These are phyloP conservation scores for Callopanchax toddi DNA, from an alignment of 2,113 vertebrate genomes.

Conservation along the genomic window DNA sequence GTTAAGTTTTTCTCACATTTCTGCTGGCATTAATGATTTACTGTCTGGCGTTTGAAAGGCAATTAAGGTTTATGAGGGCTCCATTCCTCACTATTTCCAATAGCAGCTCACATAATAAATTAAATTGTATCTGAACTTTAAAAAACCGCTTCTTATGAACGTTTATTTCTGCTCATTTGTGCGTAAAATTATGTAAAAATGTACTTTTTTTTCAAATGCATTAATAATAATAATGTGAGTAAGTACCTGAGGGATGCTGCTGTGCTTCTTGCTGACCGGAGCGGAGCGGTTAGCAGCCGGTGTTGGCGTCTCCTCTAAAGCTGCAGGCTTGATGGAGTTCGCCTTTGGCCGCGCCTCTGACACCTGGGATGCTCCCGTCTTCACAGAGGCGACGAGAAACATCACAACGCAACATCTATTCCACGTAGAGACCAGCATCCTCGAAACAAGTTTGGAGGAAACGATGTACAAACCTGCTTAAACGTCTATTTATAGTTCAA, in stretches of 20 bases:
- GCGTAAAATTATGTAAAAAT: no score
- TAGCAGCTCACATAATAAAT: constrained; percentile 62
- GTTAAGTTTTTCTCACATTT: constrained; percentile 78
- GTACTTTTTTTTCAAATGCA: no score
- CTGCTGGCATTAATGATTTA: constrained; percentile 74
- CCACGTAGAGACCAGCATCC: constrained; percentile 84
- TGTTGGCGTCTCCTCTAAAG: constrained; percentile 83
- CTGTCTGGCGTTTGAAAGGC: constrained; percentile 73
- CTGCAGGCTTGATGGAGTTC: constrained; percentile 93
- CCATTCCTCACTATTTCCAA: constrained; percentile 63
- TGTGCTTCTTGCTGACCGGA: constrained; percentile 86
- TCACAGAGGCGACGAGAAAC: constrained; percentile 85
- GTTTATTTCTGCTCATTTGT: no score
- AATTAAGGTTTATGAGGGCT: constrained; percentile 75
- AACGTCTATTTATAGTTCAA: no score
- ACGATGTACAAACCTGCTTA: no score
- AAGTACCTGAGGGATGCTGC: constrained; percentile 86
- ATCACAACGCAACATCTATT: constrained; percentile 85
- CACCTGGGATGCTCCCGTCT: constrained; percentile 86
- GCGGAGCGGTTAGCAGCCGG: constrained; percentile 85
- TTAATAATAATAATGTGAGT: neutral
- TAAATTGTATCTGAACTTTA: no score
- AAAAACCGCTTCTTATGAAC: no score
- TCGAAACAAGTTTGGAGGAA: constrained; percentile 34
- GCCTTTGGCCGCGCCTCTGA: constrained; percentile 84